Evolutionary conservation across 2,113 vertebrate genomes (phyloP).

Genomic region (Elephantulus edwardii): DNA sequence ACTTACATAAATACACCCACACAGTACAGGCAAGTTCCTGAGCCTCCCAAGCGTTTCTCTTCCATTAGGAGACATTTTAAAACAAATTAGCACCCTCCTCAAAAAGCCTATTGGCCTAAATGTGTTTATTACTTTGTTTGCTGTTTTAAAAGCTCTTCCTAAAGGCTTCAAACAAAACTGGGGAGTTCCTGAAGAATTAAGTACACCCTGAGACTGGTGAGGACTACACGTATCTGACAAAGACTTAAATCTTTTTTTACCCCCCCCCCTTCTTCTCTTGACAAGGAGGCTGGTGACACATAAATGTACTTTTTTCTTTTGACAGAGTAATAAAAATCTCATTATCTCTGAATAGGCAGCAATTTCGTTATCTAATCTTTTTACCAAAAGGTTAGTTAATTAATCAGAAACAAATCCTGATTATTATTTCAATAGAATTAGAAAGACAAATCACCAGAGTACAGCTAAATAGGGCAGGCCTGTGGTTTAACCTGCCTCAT

Average conservation of each 20-base stretch:
- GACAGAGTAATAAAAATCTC: conserved; percentile 90
- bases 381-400: conserved; percentile 90
- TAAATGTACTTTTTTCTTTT: conserved; percentile 83
- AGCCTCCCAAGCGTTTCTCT: conserved; percentile 58
- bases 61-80: conserved; percentile 67
- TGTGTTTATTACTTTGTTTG: conserved; percentile 76
- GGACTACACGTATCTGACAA: conserved; percentile 73
- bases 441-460: conserved; percentile 87
- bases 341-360: conserved; percentile 89
- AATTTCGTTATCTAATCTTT: conserved; percentile 90
- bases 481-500: conserved; percentile 86
- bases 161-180: conserved; percentile 62
- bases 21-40: conserved; percentile 46
- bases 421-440: conserved; percentile 90
- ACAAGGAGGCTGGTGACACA: conserved; percentile 79
- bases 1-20: conserved; percentile 73
- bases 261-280: conserved; percentile 56
- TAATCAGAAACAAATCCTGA: conserved; percentile 90
- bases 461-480: conserved; percentile 84
- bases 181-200: conserved; percentile 38
- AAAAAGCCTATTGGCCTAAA: conserved; percentile 61
- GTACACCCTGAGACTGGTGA: conserved; percentile 53
- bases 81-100: conserved; percentile 74
- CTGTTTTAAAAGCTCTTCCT: conserved; percentile 72
- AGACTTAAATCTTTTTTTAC: conserved; percentile 79